Conservation (phyloP, 2,888 invertebrate species). For the Augochlorella aurata region DNA sequence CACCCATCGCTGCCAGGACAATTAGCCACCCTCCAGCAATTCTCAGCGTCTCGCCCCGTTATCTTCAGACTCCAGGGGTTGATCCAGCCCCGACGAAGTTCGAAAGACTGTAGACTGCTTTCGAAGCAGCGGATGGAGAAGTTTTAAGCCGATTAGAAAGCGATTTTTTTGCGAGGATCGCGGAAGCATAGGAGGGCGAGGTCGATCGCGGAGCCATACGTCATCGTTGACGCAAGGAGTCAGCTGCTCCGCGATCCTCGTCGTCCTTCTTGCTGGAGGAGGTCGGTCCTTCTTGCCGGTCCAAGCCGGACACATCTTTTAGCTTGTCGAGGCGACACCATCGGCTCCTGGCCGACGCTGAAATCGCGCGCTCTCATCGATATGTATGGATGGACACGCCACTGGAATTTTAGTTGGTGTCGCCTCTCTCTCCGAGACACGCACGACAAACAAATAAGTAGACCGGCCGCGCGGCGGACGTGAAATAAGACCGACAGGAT, state of each 20-base stretch:
- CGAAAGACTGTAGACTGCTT: neutral
- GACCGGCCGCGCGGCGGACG: conserved; percentile 43
- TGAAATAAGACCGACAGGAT: conserved; percentile 54
- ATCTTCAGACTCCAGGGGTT: no score
- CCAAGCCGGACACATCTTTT: conserved; percentile 70
- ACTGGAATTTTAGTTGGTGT: conserved; percentile 80
- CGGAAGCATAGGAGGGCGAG: conserved; percentile 40
- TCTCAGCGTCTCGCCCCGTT: no score
- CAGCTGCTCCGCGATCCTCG: conserved; percentile 72
- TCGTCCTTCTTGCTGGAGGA: conserved; percentile 74
- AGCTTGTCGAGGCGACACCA: conserved; percentile 75
- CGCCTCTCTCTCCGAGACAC: conserved; percentile 56
- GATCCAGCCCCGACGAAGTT: no score
- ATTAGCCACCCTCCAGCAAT: no score
- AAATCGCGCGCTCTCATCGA: conserved; percentile 74
- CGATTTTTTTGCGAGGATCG: conserved; percentile 37
- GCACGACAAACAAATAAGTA: conserved; percentile 73
- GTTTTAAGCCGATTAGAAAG: neutral
- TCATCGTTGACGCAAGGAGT: conserved; percentile 76
- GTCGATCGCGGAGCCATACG: conserved; percentile 69
- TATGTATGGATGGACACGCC: conserved; percentile 77
- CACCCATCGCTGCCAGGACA: no score
- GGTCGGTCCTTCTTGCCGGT: conserved; percentile 73
- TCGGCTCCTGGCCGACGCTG: conserved; percentile 48
- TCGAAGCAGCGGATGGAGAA: neutral